Base-by-base conservation (phyloP, 2,113 vertebrate genomes). In the Rhineura floridana region DNA sequence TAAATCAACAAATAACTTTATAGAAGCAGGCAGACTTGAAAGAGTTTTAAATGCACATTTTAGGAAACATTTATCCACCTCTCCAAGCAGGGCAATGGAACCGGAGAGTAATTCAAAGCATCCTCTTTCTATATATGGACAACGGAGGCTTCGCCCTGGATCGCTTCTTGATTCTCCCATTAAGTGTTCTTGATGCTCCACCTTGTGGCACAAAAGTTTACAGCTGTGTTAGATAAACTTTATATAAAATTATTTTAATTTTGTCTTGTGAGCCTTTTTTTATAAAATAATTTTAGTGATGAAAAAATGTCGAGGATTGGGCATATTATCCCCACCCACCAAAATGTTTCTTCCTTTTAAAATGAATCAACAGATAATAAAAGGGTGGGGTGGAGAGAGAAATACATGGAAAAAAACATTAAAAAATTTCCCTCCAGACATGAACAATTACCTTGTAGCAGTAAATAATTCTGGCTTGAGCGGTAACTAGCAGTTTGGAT, bases 121-220 rank as follows among this genome's bases (percentile, higher is more conserved):
- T 79, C 23, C 25, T 76, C 62, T 44, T 33, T 6, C 25, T 42
- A 30, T 69, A 4, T 46, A 62, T 52, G 67, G 42, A 77, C 69
- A 81, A 65, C 62, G 9, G 42, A 30, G 39, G 25, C n/a, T 50
- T 62, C n/a, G n/a, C n/a, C 36, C 39, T 15, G 23, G 4, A 4
- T 12, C 21, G 15, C 21, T 42, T 75, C n/a, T 80, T 55, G 67
- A n/a, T 76, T 67, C 78, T 33, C 10, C 44, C 36, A 82, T 86
- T 81, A 76, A 19, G 11, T 82, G 79, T 33, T 52, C 70, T 28
- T 86, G 11, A 52, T 65, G 78, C 70, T 11, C 88, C 88, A 89
- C 46, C 84, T 89, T 76, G 69, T 89, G 88, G 84, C 28, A 67
- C 1, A 52, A 85, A 81, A 84, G 2, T 19, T 73, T 21, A 28